phyloP scores from a whole-genome alignment of 2,888 invertebrate species.

The Rugalucina vietnamica region DNA sequence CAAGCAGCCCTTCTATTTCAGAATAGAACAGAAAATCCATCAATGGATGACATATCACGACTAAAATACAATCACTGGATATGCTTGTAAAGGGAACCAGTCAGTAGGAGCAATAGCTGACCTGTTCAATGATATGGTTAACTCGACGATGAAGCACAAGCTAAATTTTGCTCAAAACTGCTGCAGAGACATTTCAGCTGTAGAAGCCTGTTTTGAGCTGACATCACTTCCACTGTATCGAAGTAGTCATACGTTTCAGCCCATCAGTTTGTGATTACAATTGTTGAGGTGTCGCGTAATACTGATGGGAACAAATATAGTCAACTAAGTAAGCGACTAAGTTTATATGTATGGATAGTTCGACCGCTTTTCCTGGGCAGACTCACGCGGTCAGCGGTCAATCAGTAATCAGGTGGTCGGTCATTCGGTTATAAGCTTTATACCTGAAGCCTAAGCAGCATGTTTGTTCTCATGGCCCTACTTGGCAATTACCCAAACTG shows the following conservation, averaged over 20 bases:
- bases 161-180: slow-evolving; percentile 62
- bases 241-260: slow-evolving; percentile 60
- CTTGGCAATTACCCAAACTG: too few relatives aligned
- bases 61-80: slow-evolving; percentile 56
- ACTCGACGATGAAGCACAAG: slow-evolving; percentile 51
- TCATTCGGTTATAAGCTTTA: too few relatives aligned
- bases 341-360: too few relatives aligned
- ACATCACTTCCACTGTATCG: slow-evolving; percentile 50
- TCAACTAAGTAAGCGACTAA: too few relatives aligned
- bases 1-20: too few relatives aligned
- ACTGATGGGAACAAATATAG: too few relatives aligned
- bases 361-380: too few relatives aligned
- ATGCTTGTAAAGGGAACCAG: slow-evolving; percentile 67
- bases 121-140: slow-evolving; percentile 51
- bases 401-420: too few relatives aligned
- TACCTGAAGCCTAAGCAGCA: too few relatives aligned
- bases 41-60: slow-evolving; percentile 22
- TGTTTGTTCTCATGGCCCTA: too few relatives aligned
- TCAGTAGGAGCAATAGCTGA: slow-evolving; percentile 56
- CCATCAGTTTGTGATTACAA: slow-evolving; percentile 56
- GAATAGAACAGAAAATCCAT: slow-evolving; percentile 54
- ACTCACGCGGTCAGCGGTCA: too few relatives aligned
- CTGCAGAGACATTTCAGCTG: slow-evolving; percentile 62
- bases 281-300: too few relatives aligned
- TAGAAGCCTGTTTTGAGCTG: slow-evolving; percentile 60